These are phyloP conservation scores for Ptychodera flava DNA, from an alignment of 35 echinoderm and acorn worm species.

Conservation along the genomic window DNA sequence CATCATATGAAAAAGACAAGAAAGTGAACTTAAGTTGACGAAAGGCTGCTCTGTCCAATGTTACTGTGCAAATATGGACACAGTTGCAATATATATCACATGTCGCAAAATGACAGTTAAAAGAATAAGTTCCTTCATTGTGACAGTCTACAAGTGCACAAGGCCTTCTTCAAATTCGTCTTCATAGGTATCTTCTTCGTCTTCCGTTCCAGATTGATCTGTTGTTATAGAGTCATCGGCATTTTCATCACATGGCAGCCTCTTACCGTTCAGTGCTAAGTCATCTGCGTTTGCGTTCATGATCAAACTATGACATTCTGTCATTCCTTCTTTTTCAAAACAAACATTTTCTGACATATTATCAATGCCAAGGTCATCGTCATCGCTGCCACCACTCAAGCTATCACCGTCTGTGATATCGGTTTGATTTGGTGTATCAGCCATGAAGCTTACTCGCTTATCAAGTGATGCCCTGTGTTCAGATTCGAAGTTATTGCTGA, in stretches of 20 bases:
- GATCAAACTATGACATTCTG: not conserved
- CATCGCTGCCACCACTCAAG: not conserved
- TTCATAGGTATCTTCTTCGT: not conserved
- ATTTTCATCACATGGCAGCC: not conserved
- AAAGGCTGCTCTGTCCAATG: too few relatives aligned
- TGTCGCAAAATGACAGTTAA: too few relatives aligned
- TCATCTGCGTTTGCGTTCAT: not conserved
- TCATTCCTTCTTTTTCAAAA: not conserved
- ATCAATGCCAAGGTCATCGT: too few relatives aligned
- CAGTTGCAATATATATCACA: too few relatives aligned
- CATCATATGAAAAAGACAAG: too few relatives aligned
- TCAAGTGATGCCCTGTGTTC: too few relatives aligned
- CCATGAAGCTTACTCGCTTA: too few relatives aligned
- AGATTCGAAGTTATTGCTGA: not conserved
- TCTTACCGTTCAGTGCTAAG: not conserved
- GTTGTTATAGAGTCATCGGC: not conserved
- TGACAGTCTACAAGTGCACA: too few relatives aligned
- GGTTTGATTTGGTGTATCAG: too few relatives aligned
- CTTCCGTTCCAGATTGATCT: not conserved
- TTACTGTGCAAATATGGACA: too few relatives aligned
- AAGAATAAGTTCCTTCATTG: too few relatives aligned
- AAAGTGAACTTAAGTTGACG: too few relatives aligned
- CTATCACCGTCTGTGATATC: not conserved
- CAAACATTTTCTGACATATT: not conserved
- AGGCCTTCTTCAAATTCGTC: not conserved